phyloP scores from a whole-genome alignment of 2,888 invertebrate genomes.

The Galeopsomyia nigrocyanea region DNA sequence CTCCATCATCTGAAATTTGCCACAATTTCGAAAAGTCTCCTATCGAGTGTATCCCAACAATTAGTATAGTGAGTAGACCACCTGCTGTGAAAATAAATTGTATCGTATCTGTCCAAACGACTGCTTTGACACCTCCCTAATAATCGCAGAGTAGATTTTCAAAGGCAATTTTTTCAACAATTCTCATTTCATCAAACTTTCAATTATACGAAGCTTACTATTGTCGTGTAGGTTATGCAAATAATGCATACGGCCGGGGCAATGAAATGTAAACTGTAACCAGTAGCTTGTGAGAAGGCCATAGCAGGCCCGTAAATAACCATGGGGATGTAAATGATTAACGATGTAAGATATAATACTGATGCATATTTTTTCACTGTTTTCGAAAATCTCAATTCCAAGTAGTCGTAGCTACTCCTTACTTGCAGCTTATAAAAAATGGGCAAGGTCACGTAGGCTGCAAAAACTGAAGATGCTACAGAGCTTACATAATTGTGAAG shows the following conservation, averaged over 20 bases:
- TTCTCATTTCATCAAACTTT: background rate
- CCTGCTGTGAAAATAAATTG: slow-evolving; percentile 74
- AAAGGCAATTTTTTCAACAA: background rate
- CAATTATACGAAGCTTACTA: slow-evolving; percentile 69
- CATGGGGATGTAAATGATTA: slow-evolving; percentile 76
- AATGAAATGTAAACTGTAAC: slow-evolving; percentile 76
- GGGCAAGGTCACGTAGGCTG: slow-evolving; percentile 72
- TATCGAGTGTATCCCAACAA: slow-evolving; percentile 72
- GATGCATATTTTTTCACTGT: slow-evolving; percentile 74
- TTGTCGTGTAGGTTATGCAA: slow-evolving; percentile 83
- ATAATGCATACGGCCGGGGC: slow-evolving; percentile 78
- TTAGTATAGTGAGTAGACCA: slow-evolving; percentile 72
- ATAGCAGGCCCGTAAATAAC: slow-evolving; percentile 80
- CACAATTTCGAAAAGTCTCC: slow-evolving; percentile 75
- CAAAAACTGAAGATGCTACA: slow-evolving; percentile 70
- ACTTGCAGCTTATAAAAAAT: slow-evolving; percentile 80
- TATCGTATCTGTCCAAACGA: slow-evolving; percentile 76
- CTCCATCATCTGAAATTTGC: slow-evolving; percentile 72
- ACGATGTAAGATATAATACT: slow-evolving; percentile 73
- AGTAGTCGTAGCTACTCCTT: slow-evolving; percentile 79
- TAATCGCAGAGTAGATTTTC: background rate
- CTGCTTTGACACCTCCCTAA: slow-evolving; percentile 75
- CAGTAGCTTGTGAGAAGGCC: slow-evolving; percentile 81
- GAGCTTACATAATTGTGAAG: slow-evolving; percentile 68
- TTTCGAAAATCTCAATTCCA: slow-evolving; percentile 76